Conservation (phyloP, 2,113 vertebrate species). For the Narcine bancroftii region DNA sequence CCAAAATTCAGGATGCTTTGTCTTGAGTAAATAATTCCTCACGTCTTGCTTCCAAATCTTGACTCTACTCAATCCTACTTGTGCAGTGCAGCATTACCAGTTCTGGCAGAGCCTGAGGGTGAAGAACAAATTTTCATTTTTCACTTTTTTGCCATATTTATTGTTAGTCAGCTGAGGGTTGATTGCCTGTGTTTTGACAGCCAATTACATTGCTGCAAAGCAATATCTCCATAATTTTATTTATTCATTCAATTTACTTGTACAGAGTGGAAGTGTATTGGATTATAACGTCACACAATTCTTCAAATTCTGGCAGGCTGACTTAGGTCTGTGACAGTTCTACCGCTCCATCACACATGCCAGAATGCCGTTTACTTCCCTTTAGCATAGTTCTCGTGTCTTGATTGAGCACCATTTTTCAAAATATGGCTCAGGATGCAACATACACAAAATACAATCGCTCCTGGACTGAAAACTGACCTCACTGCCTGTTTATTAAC, state of each 20-base stretch:
- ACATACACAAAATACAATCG: not conserved
- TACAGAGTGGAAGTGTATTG: not conserved
- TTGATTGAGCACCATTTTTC: not conserved
- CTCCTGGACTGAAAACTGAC: too few relatives aligned
- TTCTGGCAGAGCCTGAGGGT: not conserved
- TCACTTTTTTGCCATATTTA: not conserved
- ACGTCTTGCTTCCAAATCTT: not conserved
- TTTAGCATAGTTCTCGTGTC: not conserved
- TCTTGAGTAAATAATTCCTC: not conserved
- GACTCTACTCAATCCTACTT: not conserved
- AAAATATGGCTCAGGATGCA: not conserved
- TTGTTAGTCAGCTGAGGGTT: slow-evolving; percentile 2
- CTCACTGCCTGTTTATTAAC: not conserved
- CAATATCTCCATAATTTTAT: not conserved
- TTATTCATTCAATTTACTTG: slow-evolving; percentile 18
- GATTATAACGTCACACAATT: not conserved
- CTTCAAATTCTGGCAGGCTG: not conserved
- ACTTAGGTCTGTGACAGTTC: not conserved
- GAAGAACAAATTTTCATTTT: not conserved
- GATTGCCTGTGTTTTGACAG: slow-evolving; percentile 20
- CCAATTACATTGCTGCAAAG: not conserved
- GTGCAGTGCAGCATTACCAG: too few relatives aligned
- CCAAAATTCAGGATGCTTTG: not conserved
- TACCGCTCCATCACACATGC: not conserved
- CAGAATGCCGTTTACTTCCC: not conserved